Conservation (phyloP, 2,888 invertebrate species). For the Lithophane semibrunnea region DNA sequence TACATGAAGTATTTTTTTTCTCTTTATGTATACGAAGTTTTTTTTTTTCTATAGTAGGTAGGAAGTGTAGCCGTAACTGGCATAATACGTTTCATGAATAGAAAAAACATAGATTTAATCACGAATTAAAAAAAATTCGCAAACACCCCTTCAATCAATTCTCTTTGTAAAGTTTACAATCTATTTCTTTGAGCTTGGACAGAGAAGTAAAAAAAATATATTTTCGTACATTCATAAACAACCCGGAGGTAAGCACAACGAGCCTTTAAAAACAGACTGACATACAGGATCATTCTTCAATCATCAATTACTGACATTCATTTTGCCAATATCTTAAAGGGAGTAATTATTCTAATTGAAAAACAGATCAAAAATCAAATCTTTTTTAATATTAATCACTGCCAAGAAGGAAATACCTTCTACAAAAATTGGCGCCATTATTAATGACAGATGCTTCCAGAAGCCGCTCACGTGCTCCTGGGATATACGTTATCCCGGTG, state of each 20-base stretch:
- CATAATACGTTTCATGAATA: neutral
- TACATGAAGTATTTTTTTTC: no score
- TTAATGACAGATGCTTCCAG: neutral
- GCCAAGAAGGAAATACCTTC: neutral
- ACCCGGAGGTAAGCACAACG: neutral
- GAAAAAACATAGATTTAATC: conserved; percentile 17
- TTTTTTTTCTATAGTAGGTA: neutral
- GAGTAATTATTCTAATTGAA: neutral
- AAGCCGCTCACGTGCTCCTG: no score
- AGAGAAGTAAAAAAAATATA: conserved; percentile 53
- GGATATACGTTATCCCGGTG: no score
- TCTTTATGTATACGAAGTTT: no score
- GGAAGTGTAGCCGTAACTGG: neutral
- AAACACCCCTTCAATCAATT: conserved; percentile 34
- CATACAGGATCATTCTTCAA: neutral
- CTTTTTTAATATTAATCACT: neutral
- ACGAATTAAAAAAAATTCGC: conserved; percentile 16
- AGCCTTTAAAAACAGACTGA: neutral
- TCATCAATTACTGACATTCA: neutral
- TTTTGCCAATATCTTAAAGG: neutral
- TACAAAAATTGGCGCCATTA: conserved; percentile 3
- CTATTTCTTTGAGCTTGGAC: conserved; percentile 48
- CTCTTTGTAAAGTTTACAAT: conserved; percentile 57
- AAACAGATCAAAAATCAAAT: no score
- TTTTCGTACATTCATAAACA: neutral